These are phyloP conservation scores for Pemphredon lugubris DNA, from an alignment of 2,888 invertebrate species.

Conservation along the genomic window DNA sequence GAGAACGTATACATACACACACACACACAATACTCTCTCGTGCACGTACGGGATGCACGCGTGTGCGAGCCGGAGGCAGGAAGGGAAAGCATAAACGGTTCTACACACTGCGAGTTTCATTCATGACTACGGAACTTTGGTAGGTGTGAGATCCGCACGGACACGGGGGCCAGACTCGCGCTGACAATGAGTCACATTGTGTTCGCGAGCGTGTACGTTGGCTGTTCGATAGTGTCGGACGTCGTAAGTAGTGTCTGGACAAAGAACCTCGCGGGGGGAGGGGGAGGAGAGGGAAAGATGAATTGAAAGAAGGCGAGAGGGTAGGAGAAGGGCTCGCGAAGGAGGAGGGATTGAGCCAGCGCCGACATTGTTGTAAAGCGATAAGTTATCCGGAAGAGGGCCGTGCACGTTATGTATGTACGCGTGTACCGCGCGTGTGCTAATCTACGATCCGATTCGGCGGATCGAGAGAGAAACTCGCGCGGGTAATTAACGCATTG, in stretches of 20 bases:
- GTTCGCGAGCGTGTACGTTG: constrained; percentile 25
- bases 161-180: constrained; percentile 36
- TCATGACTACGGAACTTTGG: constrained; percentile 70
- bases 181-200: constrained; percentile 29
- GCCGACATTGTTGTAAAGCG: constrained; percentile 55
- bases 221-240: constrained; percentile 20
- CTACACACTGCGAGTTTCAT: constrained; percentile 70
- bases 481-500: constrained; percentile 66
- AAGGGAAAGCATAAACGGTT: constrained; percentile 73
- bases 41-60: constrained; percentile 12
- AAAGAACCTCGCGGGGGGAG: constrained; percentile 28
- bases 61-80: constrained; percentile 52
- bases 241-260: constrained; percentile 37
- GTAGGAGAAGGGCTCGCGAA: too few species aligned
- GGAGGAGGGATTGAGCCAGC: background rate
- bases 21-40: constrained; percentile 28
- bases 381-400: constrained; percentile 71
- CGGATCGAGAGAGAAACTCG: constrained; percentile 70
- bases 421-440: constrained; percentile 33
- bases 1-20: constrained; percentile 25
- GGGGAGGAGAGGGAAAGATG: constrained; percentile 15
- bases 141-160: constrained; percentile 61
- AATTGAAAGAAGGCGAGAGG: constrained; percentile 1
- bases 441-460: constrained; percentile 68
- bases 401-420: constrained; percentile 35